Percentiles rank a stretch among this genome's conserved stretches.
These are phyloP conservation scores for Vespertilio murinus DNA, from an alignment of 2,797 vertebrate genomes.

Conservation along the genomic window DNA sequence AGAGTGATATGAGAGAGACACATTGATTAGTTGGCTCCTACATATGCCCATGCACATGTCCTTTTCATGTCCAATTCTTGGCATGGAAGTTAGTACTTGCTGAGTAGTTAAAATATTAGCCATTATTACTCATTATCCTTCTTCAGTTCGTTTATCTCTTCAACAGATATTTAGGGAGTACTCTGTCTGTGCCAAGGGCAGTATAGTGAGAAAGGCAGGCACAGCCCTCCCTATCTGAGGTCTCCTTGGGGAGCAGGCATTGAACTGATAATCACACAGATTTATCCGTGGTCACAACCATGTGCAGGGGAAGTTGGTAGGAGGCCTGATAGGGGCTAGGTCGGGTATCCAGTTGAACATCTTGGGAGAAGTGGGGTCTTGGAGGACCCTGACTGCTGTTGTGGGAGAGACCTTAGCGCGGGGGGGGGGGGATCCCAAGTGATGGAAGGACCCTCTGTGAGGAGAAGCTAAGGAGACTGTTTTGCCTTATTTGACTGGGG, in stretches of 20 bases:
- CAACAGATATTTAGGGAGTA: background rate
- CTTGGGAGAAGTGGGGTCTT: background rate
- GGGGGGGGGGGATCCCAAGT: too few relatives aligned
- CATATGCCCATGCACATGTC: background rate
- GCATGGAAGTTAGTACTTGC: background rate
- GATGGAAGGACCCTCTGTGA: background rate
- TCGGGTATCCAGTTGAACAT: background rate
- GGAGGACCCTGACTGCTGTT: background rate
- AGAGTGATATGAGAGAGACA: background rate
- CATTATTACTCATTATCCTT: background rate
- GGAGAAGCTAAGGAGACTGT: background rate
- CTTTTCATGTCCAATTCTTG: background rate
- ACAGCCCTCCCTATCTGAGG: background rate
- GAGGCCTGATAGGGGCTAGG: background rate
- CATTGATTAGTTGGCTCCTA: background rate
- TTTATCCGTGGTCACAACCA: accelerated
- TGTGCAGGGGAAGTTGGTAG: background rate
- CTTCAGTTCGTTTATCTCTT: background rate
- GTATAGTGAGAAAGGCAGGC: background rate
- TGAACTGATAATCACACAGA: background rate
- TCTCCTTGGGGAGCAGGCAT: accelerated
- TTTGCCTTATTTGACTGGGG: background rate
- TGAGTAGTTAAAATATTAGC: background rate
- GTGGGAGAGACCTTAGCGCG: accelerated
- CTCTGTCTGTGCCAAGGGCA: background rate